Percentiles rank a stretch among this genome's conserved stretches.
phyloP scores from a whole-genome alignment of 2,888 invertebrate genomes.

The Acleris emargana region DNA sequence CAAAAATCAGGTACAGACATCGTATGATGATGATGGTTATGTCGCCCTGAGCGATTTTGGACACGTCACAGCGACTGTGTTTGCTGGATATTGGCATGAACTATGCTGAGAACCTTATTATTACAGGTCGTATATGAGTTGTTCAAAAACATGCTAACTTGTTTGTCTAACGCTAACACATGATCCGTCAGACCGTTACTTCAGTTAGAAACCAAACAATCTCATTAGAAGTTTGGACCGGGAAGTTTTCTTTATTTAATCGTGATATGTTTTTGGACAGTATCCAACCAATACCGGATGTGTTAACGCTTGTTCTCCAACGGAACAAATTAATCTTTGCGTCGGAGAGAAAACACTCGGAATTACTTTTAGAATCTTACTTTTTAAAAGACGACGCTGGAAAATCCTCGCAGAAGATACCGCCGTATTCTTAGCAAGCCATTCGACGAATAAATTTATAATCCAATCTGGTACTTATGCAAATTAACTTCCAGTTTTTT shows the following conservation, averaged over 20 bases:
- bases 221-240: conserved; percentile 7
- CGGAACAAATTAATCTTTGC: conserved; percentile 55
- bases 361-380: conserved; percentile 39
- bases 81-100: too few species aligned
- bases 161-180: background rate
- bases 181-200: background rate
- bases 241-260: conserved; percentile 16
- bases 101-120: too few species aligned
- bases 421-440: conserved; percentile 11
- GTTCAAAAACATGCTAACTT: too few species aligned
- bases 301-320: conserved; percentile 54
- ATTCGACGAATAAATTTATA: background rate
- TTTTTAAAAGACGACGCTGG: conserved; percentile 27
- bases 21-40: too few species aligned
- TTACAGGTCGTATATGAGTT: too few species aligned
- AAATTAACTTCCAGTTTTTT: background rate
- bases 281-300: conserved; percentile 56
- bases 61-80: too few species aligned
- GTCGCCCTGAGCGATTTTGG: too few species aligned
- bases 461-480: background rate
- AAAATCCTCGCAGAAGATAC: conserved; percentile 8
- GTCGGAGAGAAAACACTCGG: conserved; percentile 43
- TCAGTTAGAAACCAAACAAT: conserved; percentile 9
- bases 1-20: too few species aligned
- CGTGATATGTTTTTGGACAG: conserved; percentile 48